Conservation (phyloP, 2,797 vertebrate genomes). For the Cryptoblepharus egeriae region DNA sequence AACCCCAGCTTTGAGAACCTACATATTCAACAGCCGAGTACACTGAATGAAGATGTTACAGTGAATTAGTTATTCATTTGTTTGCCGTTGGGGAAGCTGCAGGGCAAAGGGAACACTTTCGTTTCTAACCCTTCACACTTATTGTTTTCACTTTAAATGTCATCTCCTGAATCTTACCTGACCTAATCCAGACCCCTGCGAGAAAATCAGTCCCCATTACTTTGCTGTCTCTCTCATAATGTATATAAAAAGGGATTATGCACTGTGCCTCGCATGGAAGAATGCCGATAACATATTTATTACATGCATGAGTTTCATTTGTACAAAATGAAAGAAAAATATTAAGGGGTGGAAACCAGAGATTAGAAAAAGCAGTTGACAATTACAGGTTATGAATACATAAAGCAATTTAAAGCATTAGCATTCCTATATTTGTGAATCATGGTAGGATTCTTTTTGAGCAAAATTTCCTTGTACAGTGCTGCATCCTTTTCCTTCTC, state of each 20-base stretch:
- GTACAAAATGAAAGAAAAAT: conserved; percentile 40
- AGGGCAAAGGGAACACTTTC: conserved; percentile 39
- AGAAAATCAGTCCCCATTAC: conserved; percentile 41
- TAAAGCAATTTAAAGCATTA: conserved; percentile 34
- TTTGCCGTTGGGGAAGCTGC: conserved; percentile 48
- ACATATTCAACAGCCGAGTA: conserved; percentile 58
- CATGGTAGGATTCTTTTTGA: conserved; percentile 29
- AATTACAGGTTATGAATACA: conserved; percentile 37
- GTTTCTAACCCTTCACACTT: conserved; percentile 61
- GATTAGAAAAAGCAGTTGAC: conserved; percentile 25
- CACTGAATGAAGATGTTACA: conserved; percentile 61
- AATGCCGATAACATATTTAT: conserved; percentile 42
- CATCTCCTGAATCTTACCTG: conserved; percentile 49
- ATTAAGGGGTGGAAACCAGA: conserved; percentile 36
- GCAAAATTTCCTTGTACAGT: conserved; percentile 49
- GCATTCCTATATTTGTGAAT: conserved; percentile 23
- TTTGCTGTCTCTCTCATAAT: conserved; percentile 28
- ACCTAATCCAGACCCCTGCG: conserved; percentile 39
- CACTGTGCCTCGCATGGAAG: background rate
- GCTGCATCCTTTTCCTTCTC: conserved; percentile 24
- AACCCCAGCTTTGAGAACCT: conserved; percentile 55
- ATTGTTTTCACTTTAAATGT: conserved; percentile 59
- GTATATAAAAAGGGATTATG: conserved; percentile 46
- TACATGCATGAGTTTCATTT: conserved; percentile 41
- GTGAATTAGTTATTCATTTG: conserved; percentile 64